Evolutionary conservation across 1,140 invertebrate species (phyloP).

Genomic region (Pectinophora gossypiella): DNA sequence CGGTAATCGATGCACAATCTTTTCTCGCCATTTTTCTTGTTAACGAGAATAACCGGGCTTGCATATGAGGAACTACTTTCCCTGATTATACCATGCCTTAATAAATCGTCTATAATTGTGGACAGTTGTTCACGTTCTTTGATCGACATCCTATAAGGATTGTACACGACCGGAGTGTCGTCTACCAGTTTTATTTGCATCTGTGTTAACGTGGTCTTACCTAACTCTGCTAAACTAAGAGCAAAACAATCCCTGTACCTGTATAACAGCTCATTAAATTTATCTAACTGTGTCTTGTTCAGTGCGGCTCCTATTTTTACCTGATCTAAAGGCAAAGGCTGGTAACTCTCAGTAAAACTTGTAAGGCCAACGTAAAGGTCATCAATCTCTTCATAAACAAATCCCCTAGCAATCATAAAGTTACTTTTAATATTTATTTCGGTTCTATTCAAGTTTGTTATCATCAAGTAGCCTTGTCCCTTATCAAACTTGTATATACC

Average conservation of each 20-base stretch:
- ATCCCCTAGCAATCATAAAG: neutral
- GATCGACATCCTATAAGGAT: slow-evolving; percentile 25
- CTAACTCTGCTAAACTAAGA: slow-evolving; percentile 16
- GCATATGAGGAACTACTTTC: slow-evolving; percentile 21
- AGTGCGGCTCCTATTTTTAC: neutral
- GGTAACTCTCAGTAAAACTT: neutral
- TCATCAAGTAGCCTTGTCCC: slow-evolving; percentile 6
- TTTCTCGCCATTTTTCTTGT: slow-evolving; percentile 19
- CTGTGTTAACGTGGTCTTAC: slow-evolving; percentile 15
- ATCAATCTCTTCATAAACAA: neutral
- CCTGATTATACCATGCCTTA: slow-evolving; percentile 20
- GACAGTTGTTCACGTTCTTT: slow-evolving; percentile 20
- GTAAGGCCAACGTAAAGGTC: neutral
- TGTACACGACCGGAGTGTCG: slow-evolving; percentile 21
- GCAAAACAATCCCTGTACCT: slow-evolving; percentile 14
- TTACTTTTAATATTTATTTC: neutral
- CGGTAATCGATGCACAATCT: slow-evolving; percentile 66
- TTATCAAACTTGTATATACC: slow-evolving; percentile 5
- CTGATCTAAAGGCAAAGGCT: neutral
- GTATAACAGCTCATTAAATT: neutral
- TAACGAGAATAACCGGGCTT: slow-evolving; percentile 24
- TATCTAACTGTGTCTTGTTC: neutral
- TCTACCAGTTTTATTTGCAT: slow-evolving; percentile 23
- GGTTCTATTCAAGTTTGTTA: neutral
- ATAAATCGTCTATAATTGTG: slow-evolving; percentile 23